phyloP scores from a whole-genome alignment of 2,113 vertebrate species.

The Microtus ochrogaster region DNA sequence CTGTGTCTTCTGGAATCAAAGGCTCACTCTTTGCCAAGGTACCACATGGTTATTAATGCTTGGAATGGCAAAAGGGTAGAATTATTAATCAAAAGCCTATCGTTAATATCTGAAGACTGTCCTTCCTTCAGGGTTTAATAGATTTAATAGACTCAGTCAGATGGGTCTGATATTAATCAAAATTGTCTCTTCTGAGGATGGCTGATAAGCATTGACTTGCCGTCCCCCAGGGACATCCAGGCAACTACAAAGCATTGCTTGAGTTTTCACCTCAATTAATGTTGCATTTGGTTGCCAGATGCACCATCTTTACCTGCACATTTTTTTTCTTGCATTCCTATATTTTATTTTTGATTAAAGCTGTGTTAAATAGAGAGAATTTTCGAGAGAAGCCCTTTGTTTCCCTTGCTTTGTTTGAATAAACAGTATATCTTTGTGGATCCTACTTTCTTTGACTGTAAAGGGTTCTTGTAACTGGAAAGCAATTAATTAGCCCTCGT shows the following conservation, averaged over 20 bases:
- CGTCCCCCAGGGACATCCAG: slow-evolving; percentile 86
- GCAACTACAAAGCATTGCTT: slow-evolving; percentile 88
- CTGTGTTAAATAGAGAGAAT: slow-evolving; percentile 67
- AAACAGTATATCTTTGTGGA: slow-evolving; percentile 84
- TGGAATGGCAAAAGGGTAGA: slow-evolving; percentile 87
- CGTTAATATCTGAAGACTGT: slow-evolving; percentile 89
- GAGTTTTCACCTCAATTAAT: slow-evolving; percentile 86
- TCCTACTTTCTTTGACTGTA: slow-evolving; percentile 87
- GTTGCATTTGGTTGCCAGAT: slow-evolving; percentile 73
- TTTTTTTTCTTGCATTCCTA: slow-evolving; percentile 73
- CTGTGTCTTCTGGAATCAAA: slow-evolving; percentile 80
- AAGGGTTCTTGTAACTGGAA: slow-evolving; percentile 86
- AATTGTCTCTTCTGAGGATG: slow-evolving; percentile 90
- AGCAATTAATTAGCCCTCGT: slow-evolving; percentile 89
- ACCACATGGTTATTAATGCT: slow-evolving; percentile 84
- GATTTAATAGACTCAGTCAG: slow-evolving; percentile 88
- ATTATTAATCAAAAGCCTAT: slow-evolving; percentile 91
- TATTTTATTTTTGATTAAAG: slow-evolving; percentile 80
- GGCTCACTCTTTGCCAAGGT: slow-evolving; percentile 79
- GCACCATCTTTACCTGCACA: slow-evolving; percentile 73
- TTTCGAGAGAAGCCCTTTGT: slow-evolving; percentile 65
- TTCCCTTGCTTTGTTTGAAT: slow-evolving; percentile 84
- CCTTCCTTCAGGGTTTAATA: slow-evolving; percentile 89
- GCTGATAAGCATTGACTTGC: slow-evolving; percentile 90
- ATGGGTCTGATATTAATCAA: slow-evolving; percentile 91